Conservation (phyloP, 2,113 vertebrate genomes). For the Tangachromis dhanisi region DNA sequence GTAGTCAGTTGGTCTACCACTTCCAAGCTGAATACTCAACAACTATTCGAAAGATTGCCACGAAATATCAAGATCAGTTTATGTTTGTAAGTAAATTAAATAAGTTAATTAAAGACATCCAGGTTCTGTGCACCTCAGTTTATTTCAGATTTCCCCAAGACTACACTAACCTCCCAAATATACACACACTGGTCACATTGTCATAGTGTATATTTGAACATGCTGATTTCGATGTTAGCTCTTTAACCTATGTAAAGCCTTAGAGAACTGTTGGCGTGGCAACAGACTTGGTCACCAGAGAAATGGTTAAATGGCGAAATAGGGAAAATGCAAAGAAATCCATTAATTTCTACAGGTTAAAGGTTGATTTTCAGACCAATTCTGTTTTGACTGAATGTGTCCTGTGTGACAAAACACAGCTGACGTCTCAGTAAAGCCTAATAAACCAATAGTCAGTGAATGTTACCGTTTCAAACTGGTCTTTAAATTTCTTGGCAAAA, state of each 20-base stretch:
- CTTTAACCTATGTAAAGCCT: background rate
- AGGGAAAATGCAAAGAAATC: background rate
- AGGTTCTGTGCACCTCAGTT: rapidly evolving
- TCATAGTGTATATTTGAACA: background rate
- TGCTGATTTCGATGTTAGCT: rapidly evolving
- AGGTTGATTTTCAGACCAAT: background rate
- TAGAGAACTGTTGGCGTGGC: background rate
- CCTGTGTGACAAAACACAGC: background rate
- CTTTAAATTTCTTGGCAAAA: background rate
- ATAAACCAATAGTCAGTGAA: background rate
- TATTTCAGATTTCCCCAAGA: background rate
- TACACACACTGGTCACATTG: background rate
- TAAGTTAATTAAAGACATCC: background rate
- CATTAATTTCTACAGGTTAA: background rate
- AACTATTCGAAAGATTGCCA: background rate
- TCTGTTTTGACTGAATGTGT: background rate
- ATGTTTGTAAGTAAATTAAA: background rate
- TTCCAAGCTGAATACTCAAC: background rate
- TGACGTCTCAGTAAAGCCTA: background rate
- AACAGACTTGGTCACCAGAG: background rate
- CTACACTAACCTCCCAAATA: background rate
- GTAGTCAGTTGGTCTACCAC: background rate
- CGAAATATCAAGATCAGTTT: rapidly evolving
- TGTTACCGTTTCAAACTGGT: background rate
- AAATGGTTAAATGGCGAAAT: background rate